These are phyloP conservation scores for Diarsia brunnea DNA, from an alignment of 2,888 invertebrate genomes.

Conservation along the genomic window DNA sequence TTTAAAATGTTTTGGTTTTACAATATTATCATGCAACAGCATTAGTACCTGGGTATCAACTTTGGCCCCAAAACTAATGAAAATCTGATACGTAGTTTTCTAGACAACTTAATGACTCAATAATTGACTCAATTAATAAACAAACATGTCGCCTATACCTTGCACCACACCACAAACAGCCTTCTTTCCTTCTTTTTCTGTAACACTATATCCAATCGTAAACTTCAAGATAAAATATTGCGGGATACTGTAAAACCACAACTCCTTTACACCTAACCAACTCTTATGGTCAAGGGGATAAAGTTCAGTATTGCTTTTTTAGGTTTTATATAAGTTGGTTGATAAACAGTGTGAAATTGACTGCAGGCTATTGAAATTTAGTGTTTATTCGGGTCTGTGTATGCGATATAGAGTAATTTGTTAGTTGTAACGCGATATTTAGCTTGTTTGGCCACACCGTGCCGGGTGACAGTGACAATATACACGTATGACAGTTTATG, in stretches of 20 bases:
- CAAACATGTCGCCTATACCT: slow-evolving; percentile 23
- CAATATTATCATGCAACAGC: too few species aligned
- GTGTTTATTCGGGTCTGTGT: slow-evolving; percentile 75
- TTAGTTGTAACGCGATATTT: slow-evolving; percentile 79
- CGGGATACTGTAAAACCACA: slow-evolving; percentile 68
- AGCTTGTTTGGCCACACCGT: slow-evolving; percentile 29
- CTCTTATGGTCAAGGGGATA: slow-evolving; percentile 37
- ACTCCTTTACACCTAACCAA: slow-evolving; percentile 29
- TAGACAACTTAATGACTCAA: not conserved
- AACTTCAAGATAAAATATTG: slow-evolving; percentile 82
- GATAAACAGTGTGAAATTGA: slow-evolving; percentile 77
- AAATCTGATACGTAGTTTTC: too few species aligned
- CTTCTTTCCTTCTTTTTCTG: slow-evolving; percentile 76
- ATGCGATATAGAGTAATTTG: slow-evolving; percentile 75
- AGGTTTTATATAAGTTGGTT: slow-evolving; percentile 45
- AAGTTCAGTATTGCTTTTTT: slow-evolving; percentile 22
- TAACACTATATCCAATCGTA: slow-evolving; percentile 82
- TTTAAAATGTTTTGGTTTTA: too few species aligned
- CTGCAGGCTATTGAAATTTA: slow-evolving; percentile 80
- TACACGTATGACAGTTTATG: slow-evolving; percentile 46
- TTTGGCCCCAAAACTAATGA: too few species aligned
- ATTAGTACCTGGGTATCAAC: too few species aligned
- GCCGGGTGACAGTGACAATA: slow-evolving; percentile 14
- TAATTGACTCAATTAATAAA: not conserved
- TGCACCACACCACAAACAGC: slow-evolving; percentile 69